Evolutionary conservation across 2,888 invertebrate species (phyloP).

Genomic region (Cephalotes varians): DNA sequence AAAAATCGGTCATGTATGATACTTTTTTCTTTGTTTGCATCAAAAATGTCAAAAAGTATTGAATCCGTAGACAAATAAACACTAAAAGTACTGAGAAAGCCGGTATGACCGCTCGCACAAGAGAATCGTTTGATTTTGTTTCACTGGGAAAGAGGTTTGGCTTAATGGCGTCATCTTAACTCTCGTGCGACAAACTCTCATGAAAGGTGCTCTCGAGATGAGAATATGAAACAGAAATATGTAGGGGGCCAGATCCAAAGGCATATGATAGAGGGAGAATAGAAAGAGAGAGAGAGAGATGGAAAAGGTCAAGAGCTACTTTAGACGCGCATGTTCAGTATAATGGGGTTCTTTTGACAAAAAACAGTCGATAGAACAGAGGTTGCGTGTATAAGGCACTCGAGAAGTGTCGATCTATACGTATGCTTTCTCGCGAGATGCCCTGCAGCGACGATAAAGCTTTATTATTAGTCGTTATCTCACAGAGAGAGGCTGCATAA

Average conservation of each 20-base stretch:
- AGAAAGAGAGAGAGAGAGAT: slow-evolving; percentile 13
- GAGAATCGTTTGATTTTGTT: slow-evolving; percentile 54
- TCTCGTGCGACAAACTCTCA: slow-evolving; percentile 52
- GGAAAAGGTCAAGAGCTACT: slow-evolving; percentile 67
- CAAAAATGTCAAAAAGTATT: slow-evolving; percentile 41
- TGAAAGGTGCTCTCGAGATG: slow-evolving; percentile 49
- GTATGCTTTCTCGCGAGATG: slow-evolving; percentile 35
- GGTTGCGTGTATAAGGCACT: slow-evolving; percentile 49
- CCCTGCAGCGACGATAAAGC: slow-evolving; percentile 52
- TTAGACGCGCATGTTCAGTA: slow-evolving; percentile 55
- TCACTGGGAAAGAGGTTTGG: slow-evolving; percentile 23
- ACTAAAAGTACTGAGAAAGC: slow-evolving; percentile 2
- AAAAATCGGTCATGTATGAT: slow-evolving; percentile 48
- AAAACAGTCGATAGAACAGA: slow-evolving; percentile 56
- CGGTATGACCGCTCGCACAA: background rate
- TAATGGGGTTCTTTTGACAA: slow-evolving; percentile 57
- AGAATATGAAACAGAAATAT: slow-evolving; percentile 50
- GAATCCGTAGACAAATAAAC: slow-evolving; percentile 23
- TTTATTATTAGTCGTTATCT: slow-evolving; percentile 59
- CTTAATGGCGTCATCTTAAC: slow-evolving; percentile 58
- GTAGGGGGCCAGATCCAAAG: slow-evolving; percentile 5
- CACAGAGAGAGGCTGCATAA: slow-evolving; percentile 12
- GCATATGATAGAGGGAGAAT: slow-evolving; percentile 39
- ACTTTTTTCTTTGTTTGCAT: slow-evolving; percentile 12
- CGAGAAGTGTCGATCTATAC: slow-evolving; percentile 47